phyloP scores from a whole-genome alignment of 1,140 invertebrate species.

The Chrysoperla carnea region DNA sequence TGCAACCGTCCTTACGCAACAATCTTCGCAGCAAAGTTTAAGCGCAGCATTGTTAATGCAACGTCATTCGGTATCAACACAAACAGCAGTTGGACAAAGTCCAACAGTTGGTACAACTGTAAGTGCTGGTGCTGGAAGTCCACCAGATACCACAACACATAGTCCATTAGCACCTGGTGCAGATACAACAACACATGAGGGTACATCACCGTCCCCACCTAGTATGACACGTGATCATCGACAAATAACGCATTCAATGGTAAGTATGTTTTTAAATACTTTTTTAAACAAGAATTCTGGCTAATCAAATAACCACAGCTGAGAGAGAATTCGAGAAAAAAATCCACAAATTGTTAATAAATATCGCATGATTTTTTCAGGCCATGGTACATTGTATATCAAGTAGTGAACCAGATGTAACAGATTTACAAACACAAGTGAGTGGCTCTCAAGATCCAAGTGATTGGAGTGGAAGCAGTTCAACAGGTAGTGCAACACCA shows the following conservation, averaged over 20 bases:
- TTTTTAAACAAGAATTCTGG: slow-evolving; percentile 3
- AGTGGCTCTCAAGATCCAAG: slow-evolving; percentile 12
- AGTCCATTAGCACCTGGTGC: slow-evolving; percentile 37
- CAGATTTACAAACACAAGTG: slow-evolving; percentile 24
- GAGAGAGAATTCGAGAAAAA: neutral
- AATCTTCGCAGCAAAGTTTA: slow-evolving; percentile 5
- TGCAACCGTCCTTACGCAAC: slow-evolving; percentile 21
- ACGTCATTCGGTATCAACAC: slow-evolving; percentile 53
- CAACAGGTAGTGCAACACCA: neutral
- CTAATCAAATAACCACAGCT: neutral
- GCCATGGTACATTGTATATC: slow-evolving; percentile 73
- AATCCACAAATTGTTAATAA: neutral
- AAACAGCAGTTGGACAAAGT: slow-evolving; percentile 45
- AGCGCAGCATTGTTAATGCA: slow-evolving; percentile 2
- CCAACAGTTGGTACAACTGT: slow-evolving; percentile 28
- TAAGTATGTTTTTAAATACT: slow-evolving; percentile 15
- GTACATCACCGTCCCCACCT: slow-evolving; percentile 19
- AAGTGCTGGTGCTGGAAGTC: slow-evolving; percentile 28
- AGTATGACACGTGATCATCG: slow-evolving; percentile 17
- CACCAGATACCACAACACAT: slow-evolving; percentile 65
- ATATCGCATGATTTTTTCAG: slow-evolving; percentile 24
- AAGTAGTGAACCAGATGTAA: slow-evolving; percentile 59
- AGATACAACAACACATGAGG: slow-evolving; percentile 35
- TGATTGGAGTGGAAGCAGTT: slow-evolving; percentile 18
- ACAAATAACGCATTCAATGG: slow-evolving; percentile 31